Evolutionary conservation across 2,113 vertebrate genomes (phyloP), one percentile per base, ranked within the genome.

Genomic region (Marmota flaviventris): DNA sequence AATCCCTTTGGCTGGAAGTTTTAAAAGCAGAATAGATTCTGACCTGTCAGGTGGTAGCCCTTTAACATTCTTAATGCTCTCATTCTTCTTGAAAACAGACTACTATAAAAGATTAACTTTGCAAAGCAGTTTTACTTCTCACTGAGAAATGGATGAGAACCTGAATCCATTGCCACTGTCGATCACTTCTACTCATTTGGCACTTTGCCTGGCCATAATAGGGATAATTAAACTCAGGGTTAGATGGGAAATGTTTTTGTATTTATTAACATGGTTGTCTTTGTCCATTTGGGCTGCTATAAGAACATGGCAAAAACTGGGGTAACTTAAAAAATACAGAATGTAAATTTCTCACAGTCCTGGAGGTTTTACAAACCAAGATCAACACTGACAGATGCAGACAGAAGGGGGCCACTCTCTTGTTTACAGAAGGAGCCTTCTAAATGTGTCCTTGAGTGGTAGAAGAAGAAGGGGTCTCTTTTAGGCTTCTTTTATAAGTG

Each of bases 21-120:
- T 95, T 39, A 93, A 65, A 56, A 69, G 65, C 25, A 61, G 11
- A 10, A 89, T n/a, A 70, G 51, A 76, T 69, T 92, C 12, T 95
- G 61, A 72, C 69, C 37, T 95, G 10, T 42, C 67, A 94, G 0
- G 0, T 34, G 48, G 20, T 27, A 1, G 13, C 12, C 34, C 20
- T 75, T 93, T 89, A 91, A 32, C 56, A 82, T 95, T 93, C 63
- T 83, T 69, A 70, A 77, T 83, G 25, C 8, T 96, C 42, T 48
- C 42, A 65, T 78, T 91, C 37, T 85, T 17, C 58, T 95, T 92
- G 34, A 85, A 92, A 94, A 75, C 61, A 96, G 83, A 63, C 34
- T 20, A 76, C 92, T 0, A 22, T 29, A 39, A 18, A 27, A 72
- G 58, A 75, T 97, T 79, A 91, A 24, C 34, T 20, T 17, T 29